Conservation (phyloP, 2,888 invertebrate species). For the Electrophaes corylata region DNA sequence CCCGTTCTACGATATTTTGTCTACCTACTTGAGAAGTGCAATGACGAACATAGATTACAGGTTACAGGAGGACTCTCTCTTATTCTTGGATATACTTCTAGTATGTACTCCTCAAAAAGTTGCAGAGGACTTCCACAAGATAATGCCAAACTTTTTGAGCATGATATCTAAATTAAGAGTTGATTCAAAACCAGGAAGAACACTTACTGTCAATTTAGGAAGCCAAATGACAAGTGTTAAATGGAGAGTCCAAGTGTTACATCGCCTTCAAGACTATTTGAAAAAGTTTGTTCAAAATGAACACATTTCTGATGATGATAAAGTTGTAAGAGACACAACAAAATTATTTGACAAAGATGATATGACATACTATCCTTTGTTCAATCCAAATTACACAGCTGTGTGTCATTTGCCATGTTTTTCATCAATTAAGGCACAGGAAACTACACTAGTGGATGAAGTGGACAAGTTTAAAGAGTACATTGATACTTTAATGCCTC, state of each 20-base stretch:
- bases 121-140: constrained; percentile 86
- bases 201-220: constrained; percentile 87
- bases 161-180: constrained; percentile 91
- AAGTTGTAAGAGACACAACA: constrained; percentile 40
- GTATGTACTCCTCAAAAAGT: constrained; percentile 87
- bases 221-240: constrained; percentile 90
- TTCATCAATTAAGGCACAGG: constrained; percentile 67
- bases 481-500: constrained; percentile 88
- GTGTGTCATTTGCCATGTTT: constrained; percentile 72
- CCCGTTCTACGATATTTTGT: constrained; percentile 91
- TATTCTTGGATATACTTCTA: constrained; percentile 91
- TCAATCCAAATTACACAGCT: constrained; percentile 59
- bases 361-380: constrained; percentile 62
- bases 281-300: constrained; percentile 63
- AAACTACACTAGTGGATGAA: constrained; percentile 63
- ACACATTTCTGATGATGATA: constrained; percentile 46
- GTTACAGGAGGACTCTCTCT: constrained; percentile 93
- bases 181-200: constrained; percentile 87
- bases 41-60: constrained; percentile 94
- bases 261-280: constrained; percentile 85
- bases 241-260: constrained; percentile 91
- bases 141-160: constrained; percentile 91
- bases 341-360: constrained; percentile 56
- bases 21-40: constrained; percentile 92
- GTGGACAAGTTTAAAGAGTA: constrained; percentile 84